These are phyloP conservation scores for Portunus trituberculatus DNA, from an alignment of 1,140 invertebrate genomes.

Conservation along the genomic window DNA sequence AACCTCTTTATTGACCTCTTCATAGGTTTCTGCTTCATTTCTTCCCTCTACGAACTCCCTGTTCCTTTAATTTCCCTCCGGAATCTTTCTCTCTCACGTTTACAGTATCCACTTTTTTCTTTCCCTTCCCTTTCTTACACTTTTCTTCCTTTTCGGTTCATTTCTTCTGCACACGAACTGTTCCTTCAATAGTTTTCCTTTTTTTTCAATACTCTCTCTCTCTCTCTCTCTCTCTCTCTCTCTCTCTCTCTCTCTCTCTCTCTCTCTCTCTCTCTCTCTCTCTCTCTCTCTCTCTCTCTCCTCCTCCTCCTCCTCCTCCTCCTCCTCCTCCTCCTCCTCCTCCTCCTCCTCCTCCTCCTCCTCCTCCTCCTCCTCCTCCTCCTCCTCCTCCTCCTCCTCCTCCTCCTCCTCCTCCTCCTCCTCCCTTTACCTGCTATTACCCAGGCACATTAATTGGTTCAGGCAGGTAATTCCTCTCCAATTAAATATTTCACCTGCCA, in stretches of 20 bases:
- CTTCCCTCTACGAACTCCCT: neutral
- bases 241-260: neutral
- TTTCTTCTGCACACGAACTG: too few relatives aligned
- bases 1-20: neutral
- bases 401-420: neutral
- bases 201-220: neutral
- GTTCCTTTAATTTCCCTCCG: too few relatives aligned
- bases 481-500: conserved; percentile 60
- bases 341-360: neutral
- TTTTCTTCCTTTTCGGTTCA: too few relatives aligned
- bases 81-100: too few relatives aligned
- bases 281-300: neutral
- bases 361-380: neutral
- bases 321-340: neutral
- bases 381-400: neutral
- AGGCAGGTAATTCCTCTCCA: conserved; percentile 45
- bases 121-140: too few relatives aligned
- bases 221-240: neutral
- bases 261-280: neutral
- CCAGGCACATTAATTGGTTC: conserved; percentile 33
- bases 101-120: too few relatives aligned
- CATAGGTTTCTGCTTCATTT: neutral
- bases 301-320: neutral
- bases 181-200: too few relatives aligned
- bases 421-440: neutral